phyloP scores from a whole-genome alignment of 2,113 vertebrate genomes.

The Furnarius figulus region DNA sequence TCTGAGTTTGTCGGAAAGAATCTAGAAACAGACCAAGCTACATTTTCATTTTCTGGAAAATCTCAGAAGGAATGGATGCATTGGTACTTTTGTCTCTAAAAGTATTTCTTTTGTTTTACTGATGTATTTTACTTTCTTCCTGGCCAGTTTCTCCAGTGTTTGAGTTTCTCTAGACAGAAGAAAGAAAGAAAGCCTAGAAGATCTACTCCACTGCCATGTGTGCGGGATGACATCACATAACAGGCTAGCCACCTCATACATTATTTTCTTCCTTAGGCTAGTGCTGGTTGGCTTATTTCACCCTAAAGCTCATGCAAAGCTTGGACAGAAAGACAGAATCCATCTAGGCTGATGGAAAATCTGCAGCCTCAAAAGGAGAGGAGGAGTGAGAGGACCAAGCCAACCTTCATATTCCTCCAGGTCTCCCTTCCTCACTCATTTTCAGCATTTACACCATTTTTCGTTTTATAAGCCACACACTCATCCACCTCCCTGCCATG shows the following conservation, averaged over 20 bases:
- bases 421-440: not conserved
- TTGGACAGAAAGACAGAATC: not conserved
- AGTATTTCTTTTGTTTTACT: not conserved
- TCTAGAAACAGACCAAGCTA: not conserved
- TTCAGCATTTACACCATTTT: not conserved
- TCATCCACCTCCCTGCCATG: not conserved
- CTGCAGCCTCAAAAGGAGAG: not conserved
- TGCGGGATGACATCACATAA: not conserved
- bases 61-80: not conserved
- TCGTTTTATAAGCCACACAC: not conserved
- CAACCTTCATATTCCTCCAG: not conserved
- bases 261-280: not conserved
- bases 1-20: not conserved
- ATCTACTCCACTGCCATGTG: not conserved
- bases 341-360: not conserved
- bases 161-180: not conserved
- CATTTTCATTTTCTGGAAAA: not conserved
- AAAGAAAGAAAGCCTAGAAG: not conserved
- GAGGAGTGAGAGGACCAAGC: not conserved
- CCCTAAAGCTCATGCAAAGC: not conserved
- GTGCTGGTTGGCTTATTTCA: not conserved
- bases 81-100: not conserved
- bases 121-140: not conserved
- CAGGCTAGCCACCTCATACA: rapidly evolving
- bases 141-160: not conserved